Evolutionary conservation across 2,113 vertebrate species (phyloP).

Genomic region (Podarcis muralis): DNA sequence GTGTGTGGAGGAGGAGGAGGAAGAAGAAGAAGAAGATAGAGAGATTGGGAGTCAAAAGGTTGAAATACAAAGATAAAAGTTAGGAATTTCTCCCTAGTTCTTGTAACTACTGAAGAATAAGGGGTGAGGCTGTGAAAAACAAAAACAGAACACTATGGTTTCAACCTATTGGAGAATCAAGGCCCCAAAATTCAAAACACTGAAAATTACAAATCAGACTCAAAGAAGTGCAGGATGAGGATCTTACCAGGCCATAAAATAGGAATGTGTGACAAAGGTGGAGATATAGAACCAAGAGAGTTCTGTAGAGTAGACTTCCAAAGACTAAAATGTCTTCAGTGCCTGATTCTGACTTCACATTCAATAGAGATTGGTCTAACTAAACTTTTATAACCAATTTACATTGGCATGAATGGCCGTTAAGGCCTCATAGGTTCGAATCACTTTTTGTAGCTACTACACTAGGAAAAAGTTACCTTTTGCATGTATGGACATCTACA

Average conservation of each 20-base stretch:
- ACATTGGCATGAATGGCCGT: conserved; percentile 56
- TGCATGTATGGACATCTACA: conserved; percentile 48
- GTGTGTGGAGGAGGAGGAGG: conserved; percentile 30
- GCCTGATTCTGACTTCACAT: conserved; percentile 63
- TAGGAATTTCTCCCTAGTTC: conserved; percentile 53
- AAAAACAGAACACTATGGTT: conserved; percentile 35
- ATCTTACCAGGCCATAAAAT: conserved; percentile 58
- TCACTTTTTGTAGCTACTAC: conserved; percentile 63
- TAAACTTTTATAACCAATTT: conserved; percentile 59
- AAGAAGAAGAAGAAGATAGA: conserved; percentile 33
- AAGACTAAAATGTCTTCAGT: conserved; percentile 52
- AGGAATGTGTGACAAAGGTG: conserved; percentile 48
- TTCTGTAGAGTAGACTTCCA: conserved; percentile 48
- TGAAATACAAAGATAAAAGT: conserved; percentile 57
- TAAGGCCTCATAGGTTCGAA: conserved; percentile 54
- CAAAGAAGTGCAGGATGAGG: conserved; percentile 69
- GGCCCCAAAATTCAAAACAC: conserved; percentile 13
- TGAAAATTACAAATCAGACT: conserved; percentile 61
- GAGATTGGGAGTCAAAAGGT: conserved; percentile 26
- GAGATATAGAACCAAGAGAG: conserved; percentile 35
- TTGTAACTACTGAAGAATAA: conserved; percentile 53
- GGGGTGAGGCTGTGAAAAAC: conserved; percentile 34
- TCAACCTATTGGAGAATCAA: conserved; percentile 42
- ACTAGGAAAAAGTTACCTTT: conserved; percentile 51
- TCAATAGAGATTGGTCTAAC: conserved; percentile 55